Evolutionary conservation across 1,140 invertebrate species (phyloP), one percentile per base, ranked within the genome.

Genomic region (Papilio helenus): DNA sequence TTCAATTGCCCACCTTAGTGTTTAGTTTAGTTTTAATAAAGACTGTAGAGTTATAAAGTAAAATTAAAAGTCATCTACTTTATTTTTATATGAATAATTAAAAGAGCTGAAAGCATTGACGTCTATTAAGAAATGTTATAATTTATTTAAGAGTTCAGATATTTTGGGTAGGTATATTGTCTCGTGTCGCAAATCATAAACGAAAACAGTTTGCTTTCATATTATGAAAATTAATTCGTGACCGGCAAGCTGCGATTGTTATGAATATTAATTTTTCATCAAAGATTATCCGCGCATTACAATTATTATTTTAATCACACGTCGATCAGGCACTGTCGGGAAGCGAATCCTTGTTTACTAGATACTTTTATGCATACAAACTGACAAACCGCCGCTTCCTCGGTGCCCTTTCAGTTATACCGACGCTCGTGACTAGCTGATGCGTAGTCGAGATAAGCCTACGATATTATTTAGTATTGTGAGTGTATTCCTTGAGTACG

Each of bases 391-490:
- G 78, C 82, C 87, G 83, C 84, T 88, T 87, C 86, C 85, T 85
- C 78, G 72, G 79, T 84, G 84, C 83, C 84, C 87, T 90, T 90
- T 93, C 79, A 87, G 87, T 84, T 79, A 84, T 79, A 87, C 92
- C 90, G 92, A 85, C 86, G 85, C 84, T 90, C 92, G 90, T 91
- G 91, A 93, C 89, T 87, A 86, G 84, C 83, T 83, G 92, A 92
- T 92, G 87, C 84, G 81, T 84, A 79, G 83, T 84, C 73, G 91
- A n/a, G n/a, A 94, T 93, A 93, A 90, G 83, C 80, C 80, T 84
- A 39, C 8, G 7, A 39, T 39, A 39, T 39, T 39, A 39, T 8
- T 39, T 39, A 39, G n/a, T n/a, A n/a, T n/a, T n/a, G n/a, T n/a
- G n/a, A n/a, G n/a, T n/a, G n/a, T n/a, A n/a, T n/a, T n/a, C n/a